Percentiles rank a stretch among this genome's conserved stretches.
Conservation (phyloP, 2,113 vertebrate species). For the Tyrannus savana region DNA sequence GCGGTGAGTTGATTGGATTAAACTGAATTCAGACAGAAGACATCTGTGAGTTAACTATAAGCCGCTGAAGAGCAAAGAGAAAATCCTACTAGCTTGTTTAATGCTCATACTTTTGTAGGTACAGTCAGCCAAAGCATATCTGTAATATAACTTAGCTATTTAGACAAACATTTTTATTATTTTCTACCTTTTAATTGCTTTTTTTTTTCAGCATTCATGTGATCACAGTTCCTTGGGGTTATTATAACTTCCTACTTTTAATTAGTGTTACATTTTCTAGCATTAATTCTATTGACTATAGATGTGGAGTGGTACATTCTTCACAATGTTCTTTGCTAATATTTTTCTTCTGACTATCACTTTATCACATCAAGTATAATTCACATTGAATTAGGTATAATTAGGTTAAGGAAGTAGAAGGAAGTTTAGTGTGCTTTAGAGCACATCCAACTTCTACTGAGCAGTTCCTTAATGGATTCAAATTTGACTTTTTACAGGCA, state of each 20-base stretch:
- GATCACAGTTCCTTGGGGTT: neutral
- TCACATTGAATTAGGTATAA: slow-evolving; percentile 1
- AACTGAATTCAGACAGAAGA: slow-evolving; percentile 58
- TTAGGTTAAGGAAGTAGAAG: slow-evolving; percentile 2
- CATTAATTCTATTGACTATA: neutral
- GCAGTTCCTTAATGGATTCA: neutral
- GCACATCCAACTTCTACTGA: neutral
- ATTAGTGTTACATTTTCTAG: neutral
- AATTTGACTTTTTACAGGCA: slow-evolving; percentile 7
- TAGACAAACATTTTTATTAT: neutral
- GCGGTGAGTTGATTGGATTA: slow-evolving; percentile 81
- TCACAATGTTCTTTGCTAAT: neutral
- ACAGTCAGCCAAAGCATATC: neutral
- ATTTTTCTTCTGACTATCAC: neutral
- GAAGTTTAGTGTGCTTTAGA: neutral
- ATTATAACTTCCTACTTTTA: neutral
- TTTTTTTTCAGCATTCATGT: neutral
- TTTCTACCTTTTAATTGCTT: neutral
- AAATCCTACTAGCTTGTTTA: slow-evolving; percentile 51
- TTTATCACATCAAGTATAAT: neutral
- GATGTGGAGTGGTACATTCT: neutral
- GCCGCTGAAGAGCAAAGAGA: slow-evolving; percentile 60
- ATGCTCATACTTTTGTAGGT: neutral
- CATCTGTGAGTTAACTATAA: slow-evolving; percentile 70
- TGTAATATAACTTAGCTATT: slow-evolving; percentile 5